Percentiles rank a stretch among this genome's conserved stretches.
Conservation (phyloP, 2,888 invertebrate species). For the Phengaris alcon region DNA sequence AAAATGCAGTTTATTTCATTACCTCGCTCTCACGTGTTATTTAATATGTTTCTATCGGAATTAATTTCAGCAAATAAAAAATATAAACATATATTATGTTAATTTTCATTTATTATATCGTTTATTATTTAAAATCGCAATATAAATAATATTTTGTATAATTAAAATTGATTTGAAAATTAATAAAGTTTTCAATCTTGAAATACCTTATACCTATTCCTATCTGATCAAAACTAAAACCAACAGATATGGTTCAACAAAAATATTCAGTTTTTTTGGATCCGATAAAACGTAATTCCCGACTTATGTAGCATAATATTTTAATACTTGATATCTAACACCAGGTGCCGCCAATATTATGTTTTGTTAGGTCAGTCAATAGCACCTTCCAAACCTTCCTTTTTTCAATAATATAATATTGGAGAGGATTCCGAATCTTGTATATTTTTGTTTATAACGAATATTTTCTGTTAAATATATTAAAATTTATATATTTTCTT, state of each 20-base stretch:
- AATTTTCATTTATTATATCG: not conserved
- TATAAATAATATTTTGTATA: not conserved
- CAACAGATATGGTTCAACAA: not conserved
- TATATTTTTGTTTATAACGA: not conserved
- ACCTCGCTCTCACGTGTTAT: constrained; percentile 10
- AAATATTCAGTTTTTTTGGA: constrained; percentile 18
- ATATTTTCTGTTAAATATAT: not conserved
- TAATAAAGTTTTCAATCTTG: not conserved
- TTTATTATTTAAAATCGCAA: not conserved
- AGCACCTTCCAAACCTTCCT: constrained; percentile 1
- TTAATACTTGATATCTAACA: constrained; percentile 12
- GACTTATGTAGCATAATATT: constrained; percentile 4
- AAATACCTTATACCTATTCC: not conserved
- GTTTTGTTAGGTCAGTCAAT: constrained; percentile 26
- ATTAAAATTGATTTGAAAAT: not conserved
- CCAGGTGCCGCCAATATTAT: constrained; percentile 15
- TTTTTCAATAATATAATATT: constrained; percentile 17
- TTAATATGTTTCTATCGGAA: constrained; percentile 29
- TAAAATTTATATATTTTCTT: too few relatives aligned
- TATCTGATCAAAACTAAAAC: not conserved
- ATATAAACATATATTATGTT: not conserved
- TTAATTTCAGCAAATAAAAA: constrained; percentile 18
- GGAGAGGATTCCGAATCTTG: not conserved
- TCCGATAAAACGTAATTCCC: not conserved
- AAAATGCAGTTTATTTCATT: constrained; percentile 27